Conservation (phyloP, 2,113 vertebrate species). For the Halichoeres trimaculatus region DNA sequence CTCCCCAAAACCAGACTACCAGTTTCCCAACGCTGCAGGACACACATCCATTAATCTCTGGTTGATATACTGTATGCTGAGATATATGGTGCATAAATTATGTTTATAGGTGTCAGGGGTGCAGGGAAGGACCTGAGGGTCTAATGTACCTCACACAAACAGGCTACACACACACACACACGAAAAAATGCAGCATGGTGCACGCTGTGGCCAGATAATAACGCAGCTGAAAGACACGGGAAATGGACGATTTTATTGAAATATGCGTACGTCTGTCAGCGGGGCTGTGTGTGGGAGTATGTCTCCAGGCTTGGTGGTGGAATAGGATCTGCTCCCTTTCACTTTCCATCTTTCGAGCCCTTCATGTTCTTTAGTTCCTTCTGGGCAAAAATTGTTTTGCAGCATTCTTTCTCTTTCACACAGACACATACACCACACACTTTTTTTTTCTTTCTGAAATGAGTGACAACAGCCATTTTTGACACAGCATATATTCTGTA, state of each 20-base stretch:
- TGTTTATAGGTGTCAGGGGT: constrained; percentile 56
- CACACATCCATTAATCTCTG: constrained; percentile 34
- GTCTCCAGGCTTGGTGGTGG: constrained; percentile 32
- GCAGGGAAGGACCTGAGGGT: constrained; percentile 38
- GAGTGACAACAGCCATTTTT: constrained; percentile 67
- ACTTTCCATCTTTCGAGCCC: constrained; percentile 51
- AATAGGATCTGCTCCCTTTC: constrained; percentile 45
- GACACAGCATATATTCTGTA: constrained; percentile 84
- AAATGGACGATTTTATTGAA: constrained; percentile 73
- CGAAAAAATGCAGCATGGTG: constrained; percentile 9
- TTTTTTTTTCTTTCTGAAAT: constrained; percentile 34
- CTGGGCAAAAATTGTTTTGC: constrained; percentile 30
- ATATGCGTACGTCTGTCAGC: constrained; percentile 67
- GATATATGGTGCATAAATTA: constrained; percentile 59
- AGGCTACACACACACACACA: constrained; percentile 21
- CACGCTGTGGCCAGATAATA: constrained; percentile 63
- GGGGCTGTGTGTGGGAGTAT: constrained; percentile 28
- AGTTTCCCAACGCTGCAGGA: constrained; percentile 29
- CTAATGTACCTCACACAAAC: constrained; percentile 58
- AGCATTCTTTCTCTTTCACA: constrained; percentile 27
- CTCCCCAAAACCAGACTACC: constrained; percentile 38
- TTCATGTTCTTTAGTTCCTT: constrained; percentile 20
- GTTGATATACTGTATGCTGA: constrained; percentile 24
- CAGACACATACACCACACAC: neutral
- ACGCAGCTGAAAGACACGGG: constrained; percentile 69